Percentiles rank a stretch among this genome's conserved stretches.
Conservation (phyloP, 2,113 vertebrate genomes). For the Chloropsis hardwickii region DNA sequence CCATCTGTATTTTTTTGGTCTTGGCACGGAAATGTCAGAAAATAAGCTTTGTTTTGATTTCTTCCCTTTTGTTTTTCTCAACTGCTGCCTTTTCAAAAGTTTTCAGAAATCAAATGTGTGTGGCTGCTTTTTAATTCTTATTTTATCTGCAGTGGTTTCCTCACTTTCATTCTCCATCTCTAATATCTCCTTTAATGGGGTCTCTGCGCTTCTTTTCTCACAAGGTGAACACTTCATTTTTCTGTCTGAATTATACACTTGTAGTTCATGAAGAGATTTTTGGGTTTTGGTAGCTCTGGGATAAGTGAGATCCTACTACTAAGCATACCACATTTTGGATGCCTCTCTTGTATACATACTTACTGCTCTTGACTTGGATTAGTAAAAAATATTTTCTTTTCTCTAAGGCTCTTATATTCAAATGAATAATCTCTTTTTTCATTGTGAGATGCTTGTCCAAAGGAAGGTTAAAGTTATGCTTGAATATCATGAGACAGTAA, state of each 20-base stretch:
- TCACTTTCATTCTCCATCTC: neutral
- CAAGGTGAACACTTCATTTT: neutral
- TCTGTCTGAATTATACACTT: neutral
- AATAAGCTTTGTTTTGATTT: conserved; percentile 6
- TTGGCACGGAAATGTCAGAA: neutral
- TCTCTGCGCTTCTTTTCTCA: neutral
- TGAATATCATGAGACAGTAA: neutral
- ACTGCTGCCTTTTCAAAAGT: neutral
- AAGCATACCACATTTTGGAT: neutral
- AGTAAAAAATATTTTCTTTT: neutral
- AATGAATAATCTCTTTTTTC: neutral
- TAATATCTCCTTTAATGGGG: neutral
- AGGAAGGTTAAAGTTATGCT: conserved; percentile 3
- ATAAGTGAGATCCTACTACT: neutral
- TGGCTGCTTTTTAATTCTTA: neutral
- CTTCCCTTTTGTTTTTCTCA: neutral
- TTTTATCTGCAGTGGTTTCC: neutral
- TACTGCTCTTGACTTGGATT: neutral
- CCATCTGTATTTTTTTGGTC: neutral
- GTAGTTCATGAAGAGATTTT: neutral
- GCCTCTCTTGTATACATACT: neutral
- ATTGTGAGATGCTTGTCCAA: neutral
- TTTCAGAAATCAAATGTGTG: neutral
- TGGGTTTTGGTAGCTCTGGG: neutral
- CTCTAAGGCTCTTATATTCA: neutral